Evolutionary conservation across 2,113 vertebrate species (phyloP).

Genomic region (Dipodomys spectabilis): DNA sequence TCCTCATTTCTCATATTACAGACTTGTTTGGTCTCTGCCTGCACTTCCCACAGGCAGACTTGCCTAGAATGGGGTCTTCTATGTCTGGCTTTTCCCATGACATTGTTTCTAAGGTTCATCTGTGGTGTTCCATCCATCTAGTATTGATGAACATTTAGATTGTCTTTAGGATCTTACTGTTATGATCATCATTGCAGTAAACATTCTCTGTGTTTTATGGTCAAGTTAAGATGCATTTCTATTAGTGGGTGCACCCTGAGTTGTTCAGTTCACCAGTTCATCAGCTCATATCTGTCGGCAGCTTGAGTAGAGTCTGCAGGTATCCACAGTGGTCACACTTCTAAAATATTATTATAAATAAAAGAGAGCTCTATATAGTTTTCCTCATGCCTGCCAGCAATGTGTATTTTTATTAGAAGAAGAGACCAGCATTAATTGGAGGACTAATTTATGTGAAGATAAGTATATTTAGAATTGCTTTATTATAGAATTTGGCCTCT

Average conservation of each 20-base stretch:
- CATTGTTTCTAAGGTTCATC: not conserved
- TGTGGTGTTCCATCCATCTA: not conserved
- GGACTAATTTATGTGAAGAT: not conserved
- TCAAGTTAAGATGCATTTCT: not conserved
- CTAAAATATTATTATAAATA: not conserved
- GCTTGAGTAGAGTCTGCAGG: not conserved
- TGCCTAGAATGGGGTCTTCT: rapidly evolving
- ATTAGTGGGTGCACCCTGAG: not conserved
- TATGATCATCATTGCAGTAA: not conserved
- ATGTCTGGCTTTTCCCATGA: not conserved
- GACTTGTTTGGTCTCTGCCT: rapidly evolving
- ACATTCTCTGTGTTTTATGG: not conserved
- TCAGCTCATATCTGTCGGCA: not conserved
- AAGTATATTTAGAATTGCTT: not conserved
- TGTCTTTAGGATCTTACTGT: not conserved
- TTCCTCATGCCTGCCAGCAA: not conserved
- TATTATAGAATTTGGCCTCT: not conserved
- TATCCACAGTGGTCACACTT: not conserved
- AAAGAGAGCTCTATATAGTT: not conserved
- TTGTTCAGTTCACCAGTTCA: not conserved
- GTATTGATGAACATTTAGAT: not conserved
- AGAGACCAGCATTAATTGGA: not conserved
- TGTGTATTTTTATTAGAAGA: not conserved
- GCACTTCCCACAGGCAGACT: not conserved
- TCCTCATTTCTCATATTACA: not conserved